These are phyloP conservation scores for Eudasyphora cyanicolor DNA, from an alignment of 2,888 invertebrate species.

Conservation along the genomic window DNA sequence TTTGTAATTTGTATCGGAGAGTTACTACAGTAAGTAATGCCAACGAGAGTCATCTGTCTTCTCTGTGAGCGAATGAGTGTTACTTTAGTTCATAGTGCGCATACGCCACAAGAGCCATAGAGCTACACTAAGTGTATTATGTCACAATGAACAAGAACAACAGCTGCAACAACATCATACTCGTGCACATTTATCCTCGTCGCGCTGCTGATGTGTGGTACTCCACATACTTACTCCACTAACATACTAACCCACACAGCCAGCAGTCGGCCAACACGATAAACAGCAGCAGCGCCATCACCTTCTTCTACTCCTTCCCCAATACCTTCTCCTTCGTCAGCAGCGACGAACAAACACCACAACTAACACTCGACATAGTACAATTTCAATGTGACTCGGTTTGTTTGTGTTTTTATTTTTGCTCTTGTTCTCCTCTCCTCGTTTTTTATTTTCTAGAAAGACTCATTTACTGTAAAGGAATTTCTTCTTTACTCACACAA, in stretches of 20 bases:
- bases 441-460: slow-evolving; percentile 46
- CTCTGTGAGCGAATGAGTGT: slow-evolving; percentile 56
- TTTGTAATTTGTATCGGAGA: slow-evolving; percentile 9
- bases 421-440: not conserved
- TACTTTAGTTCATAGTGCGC: slow-evolving; percentile 54
- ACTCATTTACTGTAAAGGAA: slow-evolving; percentile 46
- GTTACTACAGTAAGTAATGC: slow-evolving; percentile 38
- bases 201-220: slow-evolving; percentile 37
- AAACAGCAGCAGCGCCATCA: slow-evolving; percentile 12
- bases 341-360: not conserved
- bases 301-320: not conserved
- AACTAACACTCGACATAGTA: slow-evolving; percentile 4
- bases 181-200: slow-evolving; percentile 47
- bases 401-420: slow-evolving; percentile 6
- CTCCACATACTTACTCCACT: slow-evolving; percentile 66
- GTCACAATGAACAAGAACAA: slow-evolving; percentile 13
- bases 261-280: too few species aligned
- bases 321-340: not conserved
- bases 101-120: slow-evolving; percentile 53
- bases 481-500: slow-evolving; percentile 24
- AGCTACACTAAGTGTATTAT: slow-evolving; percentile 26
- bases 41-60: slow-evolving; percentile 50
- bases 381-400: slow-evolving; percentile 13
- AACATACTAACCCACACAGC: slow-evolving; percentile 70
- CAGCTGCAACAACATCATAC: not conserved